A percentile compares a stretch with the other conserved stretches of the same genome.
Evolutionary conservation across 1,140 invertebrate genomes (phyloP).

Genomic region (Drosophila asahinai): DNA sequence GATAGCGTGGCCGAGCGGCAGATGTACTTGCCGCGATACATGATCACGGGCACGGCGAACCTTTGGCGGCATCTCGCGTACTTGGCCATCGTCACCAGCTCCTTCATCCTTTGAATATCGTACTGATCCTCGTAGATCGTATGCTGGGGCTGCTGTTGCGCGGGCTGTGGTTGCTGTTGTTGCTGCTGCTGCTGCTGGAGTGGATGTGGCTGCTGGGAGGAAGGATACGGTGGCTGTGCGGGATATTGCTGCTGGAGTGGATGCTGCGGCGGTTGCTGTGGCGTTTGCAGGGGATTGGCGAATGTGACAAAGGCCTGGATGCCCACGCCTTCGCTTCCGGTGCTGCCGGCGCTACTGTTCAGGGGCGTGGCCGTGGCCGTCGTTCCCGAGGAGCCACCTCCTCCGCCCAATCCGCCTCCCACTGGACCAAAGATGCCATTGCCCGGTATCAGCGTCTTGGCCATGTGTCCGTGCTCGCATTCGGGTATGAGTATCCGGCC

Average conservation of each 20-base stretch:
- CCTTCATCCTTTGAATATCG: conserved; percentile 87
- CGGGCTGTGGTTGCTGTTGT: conserved; percentile 17
- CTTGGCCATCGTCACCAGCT: conserved; percentile 88
- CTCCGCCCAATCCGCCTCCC: conserved; percentile 4
- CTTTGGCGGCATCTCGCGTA: conserved; percentile 89
- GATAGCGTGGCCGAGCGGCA: conserved; percentile 90
- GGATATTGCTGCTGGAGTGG: conserved; percentile 36
- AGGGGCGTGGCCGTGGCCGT: conserved; percentile 62
- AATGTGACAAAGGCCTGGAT: conserved; percentile 80
- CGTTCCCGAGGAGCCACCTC: conserved; percentile 56
- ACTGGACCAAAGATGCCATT: conserved; percentile 49
- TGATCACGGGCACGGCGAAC: conserved; percentile 92
- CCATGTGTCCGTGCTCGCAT: conserved; percentile 86
- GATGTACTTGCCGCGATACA: conserved; percentile 91
- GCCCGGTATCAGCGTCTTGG: conserved; percentile 68
- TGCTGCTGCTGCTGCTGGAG: conserved; percentile 31
- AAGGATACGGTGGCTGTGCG: conserved; percentile 29
- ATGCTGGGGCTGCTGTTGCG: conserved; percentile 78
- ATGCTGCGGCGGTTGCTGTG: conserved; percentile 3
- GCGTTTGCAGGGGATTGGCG: conserved; percentile 62
- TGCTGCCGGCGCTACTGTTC: conserved; percentile 57
- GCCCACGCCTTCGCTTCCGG: conserved; percentile 55
- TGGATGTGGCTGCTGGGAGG: conserved; percentile 21
- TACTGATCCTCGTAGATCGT: conserved; percentile 89
- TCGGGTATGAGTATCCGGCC: conserved; percentile 90